phyloP scores from a whole-genome alignment of 2,888 invertebrate species.

The Mamestra brassicae region DNA sequence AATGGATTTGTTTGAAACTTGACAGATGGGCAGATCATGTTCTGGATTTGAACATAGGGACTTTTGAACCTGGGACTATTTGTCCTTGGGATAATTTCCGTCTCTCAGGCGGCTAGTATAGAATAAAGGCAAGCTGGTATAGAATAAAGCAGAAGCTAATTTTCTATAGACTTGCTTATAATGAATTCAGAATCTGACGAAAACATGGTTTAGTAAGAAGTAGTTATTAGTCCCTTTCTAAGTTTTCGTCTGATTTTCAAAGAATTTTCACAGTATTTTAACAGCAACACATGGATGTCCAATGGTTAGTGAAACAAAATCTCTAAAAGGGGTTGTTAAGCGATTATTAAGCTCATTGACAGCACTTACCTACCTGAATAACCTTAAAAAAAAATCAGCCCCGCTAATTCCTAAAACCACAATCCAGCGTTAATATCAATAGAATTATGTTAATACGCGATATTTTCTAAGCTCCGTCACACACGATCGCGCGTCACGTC shows the following conservation, averaged over 20 bases:
- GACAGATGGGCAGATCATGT: too few species aligned
- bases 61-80: too few species aligned
- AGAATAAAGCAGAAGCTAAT: too few species aligned
- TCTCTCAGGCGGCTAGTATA: too few species aligned
- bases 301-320: not conserved
- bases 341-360: not conserved
- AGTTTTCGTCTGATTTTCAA: not conserved
- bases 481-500: conserved; percentile 68
- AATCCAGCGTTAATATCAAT: conserved; percentile 52
- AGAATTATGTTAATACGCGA: conserved; percentile 59
- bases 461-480: conserved; percentile 68
- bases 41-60: too few species aligned
- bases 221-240: too few species aligned
- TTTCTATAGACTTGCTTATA: not conserved
- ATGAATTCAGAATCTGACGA: not conserved
- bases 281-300: too few species aligned
- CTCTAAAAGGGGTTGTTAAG: not conserved
- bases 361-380: not conserved
- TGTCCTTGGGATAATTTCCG: too few species aligned
- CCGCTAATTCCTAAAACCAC: conserved; percentile 21
- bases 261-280: too few species aligned
- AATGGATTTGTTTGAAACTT: too few species aligned
- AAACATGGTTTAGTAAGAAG: not conserved
- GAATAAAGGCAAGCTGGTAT: too few species aligned
- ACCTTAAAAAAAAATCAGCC: conserved; percentile 1